These are phyloP conservation scores for Catharus fuscescens DNA, from an alignment of 2,113 vertebrate species.

Conservation along the genomic window DNA sequence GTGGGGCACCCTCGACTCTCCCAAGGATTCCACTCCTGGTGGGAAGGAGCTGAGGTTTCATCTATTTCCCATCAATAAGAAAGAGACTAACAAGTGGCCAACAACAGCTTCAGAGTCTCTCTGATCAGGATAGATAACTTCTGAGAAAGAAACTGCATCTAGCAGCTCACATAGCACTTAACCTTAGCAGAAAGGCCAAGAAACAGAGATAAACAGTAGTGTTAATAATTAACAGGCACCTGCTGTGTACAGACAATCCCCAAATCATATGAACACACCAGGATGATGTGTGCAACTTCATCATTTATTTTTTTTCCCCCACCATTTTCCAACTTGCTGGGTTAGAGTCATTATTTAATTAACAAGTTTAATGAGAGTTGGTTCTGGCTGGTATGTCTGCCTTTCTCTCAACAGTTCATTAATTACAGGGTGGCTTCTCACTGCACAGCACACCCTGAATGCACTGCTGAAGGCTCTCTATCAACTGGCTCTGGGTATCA, in stretches of 20 bases:
- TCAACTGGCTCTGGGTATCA: neutral
- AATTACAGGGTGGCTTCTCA: neutral
- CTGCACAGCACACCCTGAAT: neutral
- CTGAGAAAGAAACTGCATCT: neutral
- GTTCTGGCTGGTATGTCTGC: neutral
- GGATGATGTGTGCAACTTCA: neutral
- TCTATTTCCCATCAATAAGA: neutral
- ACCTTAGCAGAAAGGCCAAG: constrained; percentile 11
- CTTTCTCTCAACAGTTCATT: neutral
- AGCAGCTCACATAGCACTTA: neutral
- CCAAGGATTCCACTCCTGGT: neutral
- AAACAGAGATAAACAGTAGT: neutral
- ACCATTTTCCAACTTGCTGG: neutral
- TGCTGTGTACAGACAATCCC: neutral
- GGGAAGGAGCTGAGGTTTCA: neutral
- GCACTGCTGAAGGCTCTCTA: neutral
- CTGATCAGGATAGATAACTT: neutral
- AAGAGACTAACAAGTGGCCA: neutral
- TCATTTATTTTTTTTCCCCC: neutral
- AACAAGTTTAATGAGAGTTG: neutral
- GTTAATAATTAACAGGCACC: constrained; percentile 9
- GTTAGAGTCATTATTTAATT: neutral
- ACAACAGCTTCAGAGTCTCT: neutral
- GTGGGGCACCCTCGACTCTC: neutral
- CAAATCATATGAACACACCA: neutral